Percentiles rank a stretch among this genome's conserved stretches.
phyloP scores from a whole-genome alignment of 2,113 vertebrate genomes.

The Brienomyrus brachyistius region DNA sequence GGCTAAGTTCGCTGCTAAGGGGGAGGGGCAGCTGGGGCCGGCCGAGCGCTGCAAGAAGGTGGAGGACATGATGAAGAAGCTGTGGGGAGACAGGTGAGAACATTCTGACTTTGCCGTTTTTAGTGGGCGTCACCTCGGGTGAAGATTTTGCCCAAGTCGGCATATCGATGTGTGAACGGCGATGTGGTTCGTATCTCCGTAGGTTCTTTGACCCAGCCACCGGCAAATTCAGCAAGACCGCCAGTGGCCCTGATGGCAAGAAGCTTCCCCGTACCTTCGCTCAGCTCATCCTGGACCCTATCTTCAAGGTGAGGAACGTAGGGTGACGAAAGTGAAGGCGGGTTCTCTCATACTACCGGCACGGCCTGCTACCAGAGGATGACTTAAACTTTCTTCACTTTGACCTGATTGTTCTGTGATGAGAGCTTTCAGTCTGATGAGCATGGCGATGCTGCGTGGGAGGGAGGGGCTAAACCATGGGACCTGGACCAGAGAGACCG shows the following conservation, averaged over 20 bases:
- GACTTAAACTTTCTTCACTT: conserved; percentile 79
- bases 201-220: conserved; percentile 77
- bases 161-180: not conserved
- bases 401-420: conserved; percentile 74
- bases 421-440: conserved; percentile 66
- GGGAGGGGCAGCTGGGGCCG: conserved; percentile 68
- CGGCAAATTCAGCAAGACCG: conserved; percentile 80
- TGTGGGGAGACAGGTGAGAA: conserved; percentile 82
- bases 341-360: not conserved
- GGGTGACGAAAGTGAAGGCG: not conserved
- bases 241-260: conserved; percentile 65
- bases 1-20: conserved; percentile 87
- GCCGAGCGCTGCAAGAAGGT: conserved; percentile 85
- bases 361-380: conserved; percentile 58
- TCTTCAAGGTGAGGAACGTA: conserved; percentile 76
- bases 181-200: not conserved
- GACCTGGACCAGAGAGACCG: not conserved
- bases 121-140: not conserved
- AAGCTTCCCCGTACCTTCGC: conserved; percentile 78
- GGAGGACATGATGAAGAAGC: conserved; percentile 97
- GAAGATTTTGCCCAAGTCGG: not conserved
- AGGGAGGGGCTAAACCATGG: not conserved
- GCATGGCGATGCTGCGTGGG: conserved; percentile 21
- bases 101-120: not conserved
- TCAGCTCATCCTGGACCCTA: conserved; percentile 87